Evolutionary conservation across 2,888 invertebrate species (phyloP), one percentile per base, ranked within the genome.

Genomic region (Mimachlamys varia): DNA sequence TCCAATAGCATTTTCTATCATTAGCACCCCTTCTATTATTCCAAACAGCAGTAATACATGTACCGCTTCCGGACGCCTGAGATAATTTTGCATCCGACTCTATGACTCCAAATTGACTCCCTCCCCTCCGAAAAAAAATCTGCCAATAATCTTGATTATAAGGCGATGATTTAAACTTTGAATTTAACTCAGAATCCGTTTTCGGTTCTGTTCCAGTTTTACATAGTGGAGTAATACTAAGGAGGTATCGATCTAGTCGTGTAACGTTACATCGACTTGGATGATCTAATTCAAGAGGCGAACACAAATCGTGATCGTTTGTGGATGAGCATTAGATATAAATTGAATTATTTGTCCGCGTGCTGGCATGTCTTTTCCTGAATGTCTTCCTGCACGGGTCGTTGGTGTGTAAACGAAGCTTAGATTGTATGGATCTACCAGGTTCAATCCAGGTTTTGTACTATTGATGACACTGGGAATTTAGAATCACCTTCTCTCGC

Each of bases 241-340:
- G 12, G 76, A 27, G 13, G 33, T 76, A 76, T 76, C 76, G 33
- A 76, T 76, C 33, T 27, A 19, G 2, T 7, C 12, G 7, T 27
- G 76, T 76, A 76, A 76, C 33, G 76, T 76, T 33, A 33, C 53
- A 53, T 53, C 53, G 53, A 27, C 12, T 5, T 13, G 10, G 76
- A 76, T 76, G 76, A 76, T 76, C 76, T 76, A 76, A 76, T 76
- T 76, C 13, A 27, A 76, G 76, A 76, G 76, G 15, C 22, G 76
- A 76, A 76, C 22, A 76, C 22, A 12, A 76, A 76, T 27, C 76
- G 33, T 27, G 33, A 33, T 76, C 76, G 76, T 76, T 76, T 27
- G 76, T 76, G 76, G 33, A 76, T 76, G 76, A 76, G 17, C 76
- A 76, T 76, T 76, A 33, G 76, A 76, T 76, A 76, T 27, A 76